Evolutionary conservation across 2,888 invertebrate species (phyloP).

Genomic region (Nephrotoma guestfalica): DNA sequence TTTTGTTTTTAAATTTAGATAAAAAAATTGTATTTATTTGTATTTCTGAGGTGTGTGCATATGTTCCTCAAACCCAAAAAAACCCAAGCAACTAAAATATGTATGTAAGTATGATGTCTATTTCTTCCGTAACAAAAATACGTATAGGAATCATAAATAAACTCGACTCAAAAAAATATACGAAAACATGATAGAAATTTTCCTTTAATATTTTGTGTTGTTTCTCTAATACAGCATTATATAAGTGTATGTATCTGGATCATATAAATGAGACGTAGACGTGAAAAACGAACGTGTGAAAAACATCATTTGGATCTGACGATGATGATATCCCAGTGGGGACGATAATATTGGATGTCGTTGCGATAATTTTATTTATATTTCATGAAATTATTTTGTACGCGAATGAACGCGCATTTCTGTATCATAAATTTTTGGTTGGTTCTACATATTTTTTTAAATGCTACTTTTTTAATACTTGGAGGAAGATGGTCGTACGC

Average conservation of each 20-base stretch:
- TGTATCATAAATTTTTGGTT: background rate
- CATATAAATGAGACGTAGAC: background rate
- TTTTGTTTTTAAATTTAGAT: background rate
- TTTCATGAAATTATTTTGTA: background rate
- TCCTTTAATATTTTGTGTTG: background rate
- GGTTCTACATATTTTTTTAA: background rate
- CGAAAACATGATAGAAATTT: background rate
- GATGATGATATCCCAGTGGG: background rate
- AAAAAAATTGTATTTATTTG: background rate
- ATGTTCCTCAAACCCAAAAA: background rate
- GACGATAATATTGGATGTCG: background rate
- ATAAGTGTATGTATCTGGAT: background rate
- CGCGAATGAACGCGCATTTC: background rate
- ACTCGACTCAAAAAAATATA: background rate
- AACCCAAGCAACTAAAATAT: background rate
- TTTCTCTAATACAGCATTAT: background rate
- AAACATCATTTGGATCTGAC: conserved; percentile 3
- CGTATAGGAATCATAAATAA: background rate
- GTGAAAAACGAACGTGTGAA: background rate
- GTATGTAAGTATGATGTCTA: background rate
- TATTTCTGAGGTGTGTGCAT: background rate
- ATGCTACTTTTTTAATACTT: background rate
- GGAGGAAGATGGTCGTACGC: background rate
- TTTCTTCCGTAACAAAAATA: background rate
- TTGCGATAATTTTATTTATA: background rate